phyloP scores from a whole-genome alignment of 2,113 vertebrate genomes.

The Poicephalus gulielmi region DNA sequence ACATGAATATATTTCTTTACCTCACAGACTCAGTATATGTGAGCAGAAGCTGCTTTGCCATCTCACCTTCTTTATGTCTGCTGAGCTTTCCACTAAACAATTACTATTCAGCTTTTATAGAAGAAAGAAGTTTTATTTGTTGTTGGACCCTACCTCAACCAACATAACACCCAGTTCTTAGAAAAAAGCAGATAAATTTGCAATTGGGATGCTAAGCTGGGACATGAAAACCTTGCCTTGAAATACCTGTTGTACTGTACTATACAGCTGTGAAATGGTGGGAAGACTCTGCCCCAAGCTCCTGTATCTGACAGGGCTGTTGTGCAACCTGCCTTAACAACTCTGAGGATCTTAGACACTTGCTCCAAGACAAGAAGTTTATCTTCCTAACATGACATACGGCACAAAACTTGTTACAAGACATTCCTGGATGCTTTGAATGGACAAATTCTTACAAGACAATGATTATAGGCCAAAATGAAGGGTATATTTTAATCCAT shows the following conservation, averaged over 20 bases:
- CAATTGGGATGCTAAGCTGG: not conserved
- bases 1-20: not conserved
- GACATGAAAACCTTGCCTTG: accelerated
- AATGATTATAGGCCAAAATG: not conserved
- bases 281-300: not conserved
- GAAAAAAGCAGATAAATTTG: not conserved
- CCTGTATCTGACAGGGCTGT: not conserved
- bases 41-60: constrained; percentile 10
- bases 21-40: not conserved
- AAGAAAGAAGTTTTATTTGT: not conserved
- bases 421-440: not conserved
- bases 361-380: not conserved
- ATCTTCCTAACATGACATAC: not conserved
- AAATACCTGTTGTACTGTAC: not conserved
- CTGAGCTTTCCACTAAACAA: not conserved
- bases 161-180: not conserved
- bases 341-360: not conserved
- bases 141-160: not conserved
- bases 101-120: not conserved
- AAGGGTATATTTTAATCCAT: not conserved
- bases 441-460: not conserved
- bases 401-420: not conserved
- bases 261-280: not conserved
- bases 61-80: not conserved
- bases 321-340: not conserved